A percentile compares a stretch with the other conserved stretches of the same genome.
Evolutionary conservation across 2,113 vertebrate genomes (phyloP).

Genomic region (Craseonycteris thonglongyai): DNA sequence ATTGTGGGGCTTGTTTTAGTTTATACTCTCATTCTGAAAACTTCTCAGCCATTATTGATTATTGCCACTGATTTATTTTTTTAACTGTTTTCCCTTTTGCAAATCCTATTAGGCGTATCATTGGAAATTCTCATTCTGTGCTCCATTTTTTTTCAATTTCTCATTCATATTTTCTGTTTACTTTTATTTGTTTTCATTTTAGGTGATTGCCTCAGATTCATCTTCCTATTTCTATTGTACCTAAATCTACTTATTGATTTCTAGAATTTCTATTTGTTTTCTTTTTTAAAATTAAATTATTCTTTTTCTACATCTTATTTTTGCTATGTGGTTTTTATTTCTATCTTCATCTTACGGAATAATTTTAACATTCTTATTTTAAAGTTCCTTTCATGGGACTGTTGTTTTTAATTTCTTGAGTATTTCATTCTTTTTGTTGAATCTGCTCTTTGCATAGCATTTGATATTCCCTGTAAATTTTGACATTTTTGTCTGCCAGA

Average conservation of each 20-base stretch:
- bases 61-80: not conserved
- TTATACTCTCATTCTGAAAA: not conserved
- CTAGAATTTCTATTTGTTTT: not conserved
- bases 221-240: constrained; percentile 7
- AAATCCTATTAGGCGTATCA: not conserved
- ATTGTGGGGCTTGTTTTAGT: not conserved
- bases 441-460: not conserved
- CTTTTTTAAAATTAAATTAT: not conserved
- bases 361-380: not conserved
- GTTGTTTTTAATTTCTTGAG: not conserved
- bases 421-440: not conserved
- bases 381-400: not conserved
- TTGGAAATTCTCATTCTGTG: not conserved
- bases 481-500: not conserved
- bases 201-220: not conserved
- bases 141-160: not conserved
- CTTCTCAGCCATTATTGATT: not conserved
- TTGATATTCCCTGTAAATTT: not conserved
- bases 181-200: not conserved
- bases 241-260: not conserved
- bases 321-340: not conserved
- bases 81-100: not conserved
- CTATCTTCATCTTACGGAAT: not conserved
- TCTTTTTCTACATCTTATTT: not conserved
- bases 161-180: not conserved